Evolutionary conservation across 2,888 invertebrate species (phyloP).

Genomic region (Cheilosia urbana): DNA sequence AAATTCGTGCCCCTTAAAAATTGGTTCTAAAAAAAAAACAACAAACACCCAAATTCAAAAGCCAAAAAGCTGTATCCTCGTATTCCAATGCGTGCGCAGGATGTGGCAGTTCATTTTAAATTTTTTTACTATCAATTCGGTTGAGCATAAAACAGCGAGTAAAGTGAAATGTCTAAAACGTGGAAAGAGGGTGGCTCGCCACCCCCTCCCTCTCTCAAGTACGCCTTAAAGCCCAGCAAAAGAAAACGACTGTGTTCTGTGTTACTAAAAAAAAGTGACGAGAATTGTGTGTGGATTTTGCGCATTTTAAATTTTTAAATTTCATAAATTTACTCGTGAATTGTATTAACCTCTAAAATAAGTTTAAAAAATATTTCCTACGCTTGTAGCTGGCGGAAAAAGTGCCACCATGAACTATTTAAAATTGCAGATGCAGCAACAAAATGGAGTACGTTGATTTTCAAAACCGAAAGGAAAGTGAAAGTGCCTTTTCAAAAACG

Average conservation of each 20-base stretch:
- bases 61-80: slow-evolving; percentile 43
- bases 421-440: slow-evolving; percentile 22
- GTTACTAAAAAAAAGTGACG: slow-evolving; percentile 33
- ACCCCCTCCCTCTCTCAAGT: slow-evolving; percentile 6
- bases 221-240: slow-evolving; percentile 14
- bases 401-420: not conserved
- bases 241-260: slow-evolving; percentile 44
- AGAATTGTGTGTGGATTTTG: slow-evolving; percentile 66
- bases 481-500: slow-evolving; percentile 1
- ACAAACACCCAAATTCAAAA: slow-evolving; percentile 2
- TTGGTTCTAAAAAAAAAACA: slow-evolving; percentile 56
- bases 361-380: slow-evolving; percentile 7
- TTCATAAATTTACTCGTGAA: slow-evolving; percentile 31
- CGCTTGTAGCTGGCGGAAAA: slow-evolving; percentile 13
- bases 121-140: slow-evolving; percentile 29
- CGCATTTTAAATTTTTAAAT: slow-evolving; percentile 71
- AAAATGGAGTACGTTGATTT: not conserved
- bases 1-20: slow-evolving; percentile 68
- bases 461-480: slow-evolving; percentile 23
- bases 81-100: slow-evolving; percentile 63
- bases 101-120: slow-evolving; percentile 68
- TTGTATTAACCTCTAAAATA: slow-evolving; percentile 44
- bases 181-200: slow-evolving; percentile 32
- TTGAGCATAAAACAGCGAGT: slow-evolving; percentile 43
- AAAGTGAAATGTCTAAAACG: slow-evolving; percentile 42